These are phyloP conservation scores for Strigamia transsilvanica DNA, from an alignment of 2,888 invertebrate species.

Conservation along the genomic window DNA sequence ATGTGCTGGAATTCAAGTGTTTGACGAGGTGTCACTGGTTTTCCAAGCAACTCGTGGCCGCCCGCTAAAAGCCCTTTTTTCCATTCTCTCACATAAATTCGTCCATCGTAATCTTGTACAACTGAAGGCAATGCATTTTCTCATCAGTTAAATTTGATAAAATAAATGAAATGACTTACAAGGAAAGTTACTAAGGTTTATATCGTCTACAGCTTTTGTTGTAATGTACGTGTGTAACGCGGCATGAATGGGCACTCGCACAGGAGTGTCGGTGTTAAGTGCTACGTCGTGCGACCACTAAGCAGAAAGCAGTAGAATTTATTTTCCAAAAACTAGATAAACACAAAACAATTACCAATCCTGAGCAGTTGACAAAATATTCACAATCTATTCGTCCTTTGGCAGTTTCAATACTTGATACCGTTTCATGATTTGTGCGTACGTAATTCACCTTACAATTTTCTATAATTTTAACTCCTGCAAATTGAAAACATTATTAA, in stretches of 20 bases:
- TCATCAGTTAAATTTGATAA: too few species aligned
- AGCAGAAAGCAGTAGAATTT: constrained; percentile 43
- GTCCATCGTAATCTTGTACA: constrained; percentile 74
- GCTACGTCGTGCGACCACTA: constrained; percentile 69
- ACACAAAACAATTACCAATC: constrained; percentile 68
- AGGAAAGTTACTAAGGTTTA: background rate
- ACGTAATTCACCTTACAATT: constrained; percentile 70
- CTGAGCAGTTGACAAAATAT: constrained; percentile 75
- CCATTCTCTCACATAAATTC: constrained; percentile 72
- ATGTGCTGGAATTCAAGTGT: constrained; percentile 66
- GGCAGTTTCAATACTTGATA: constrained; percentile 71
- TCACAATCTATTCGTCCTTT: constrained; percentile 70
- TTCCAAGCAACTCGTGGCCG: constrained; percentile 74
- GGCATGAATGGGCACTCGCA: constrained; percentile 75
- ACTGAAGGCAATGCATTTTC: constrained; percentile 60
- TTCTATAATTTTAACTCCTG: constrained; percentile 71
- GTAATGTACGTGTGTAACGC: constrained; percentile 75
- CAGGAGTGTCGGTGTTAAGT: constrained; percentile 68
- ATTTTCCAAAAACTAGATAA: background rate
- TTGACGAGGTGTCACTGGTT: constrained; percentile 70
- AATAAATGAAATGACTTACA: background rate
- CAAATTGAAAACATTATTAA: constrained; percentile 46
- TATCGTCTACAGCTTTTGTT: constrained; percentile 63
- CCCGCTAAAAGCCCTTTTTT: constrained; percentile 71
- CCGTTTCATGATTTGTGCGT: constrained; percentile 69